Evolutionary conservation across 2,113 vertebrate genomes (phyloP), one percentile per base, ranked within the genome.

Genomic region (Stegostoma tigrinum): DNA sequence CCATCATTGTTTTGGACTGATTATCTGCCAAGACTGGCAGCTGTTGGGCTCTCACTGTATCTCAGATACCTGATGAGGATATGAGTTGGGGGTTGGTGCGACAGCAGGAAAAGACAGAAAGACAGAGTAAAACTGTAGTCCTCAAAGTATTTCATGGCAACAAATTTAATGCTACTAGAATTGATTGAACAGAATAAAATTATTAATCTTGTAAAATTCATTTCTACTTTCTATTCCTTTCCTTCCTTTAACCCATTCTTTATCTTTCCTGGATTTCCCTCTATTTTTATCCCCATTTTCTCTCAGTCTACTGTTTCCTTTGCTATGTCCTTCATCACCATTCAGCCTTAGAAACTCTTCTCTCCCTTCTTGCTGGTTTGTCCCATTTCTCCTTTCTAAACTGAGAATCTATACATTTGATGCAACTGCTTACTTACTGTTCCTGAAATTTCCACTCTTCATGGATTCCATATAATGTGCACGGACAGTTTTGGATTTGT

Each of bases 11-110:
- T 70, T 75, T 75, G 67, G 67, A 95, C 27, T 14, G 27, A 70
- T 48, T 52, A 42, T 30, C 42, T 75, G 94, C 94, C 94, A 95
- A 70, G 67, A 72, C 27, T 95, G 68, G 72, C 94, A 95, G 67
- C 94, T 94, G 93, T 45, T 94, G 94, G 68, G 42, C 68, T 95
- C 68, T 52, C 94, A 75, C 27, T 72, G 48, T 72, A 52, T 95
- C 34, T 72, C 42, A 93, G 34, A 21, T 6, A 34, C 52, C 67
- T 95, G 94, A 94, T 45, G 66, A 95, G 42, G 72, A 8, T 12
- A 61, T 61, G 55, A 61, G 55, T 61, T 61, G 7, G 55, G 6
- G 12, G 55, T 61, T 7, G 55, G 55, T 8, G 55, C 8, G 55
- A 61, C 0, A 61, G 12, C 55, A 61, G 55, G 55, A 61, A 61